These are phyloP conservation scores for Phataginus tetradactyla DNA, from an alignment of 2,797 vertebrate species.

Conservation along the genomic window DNA sequence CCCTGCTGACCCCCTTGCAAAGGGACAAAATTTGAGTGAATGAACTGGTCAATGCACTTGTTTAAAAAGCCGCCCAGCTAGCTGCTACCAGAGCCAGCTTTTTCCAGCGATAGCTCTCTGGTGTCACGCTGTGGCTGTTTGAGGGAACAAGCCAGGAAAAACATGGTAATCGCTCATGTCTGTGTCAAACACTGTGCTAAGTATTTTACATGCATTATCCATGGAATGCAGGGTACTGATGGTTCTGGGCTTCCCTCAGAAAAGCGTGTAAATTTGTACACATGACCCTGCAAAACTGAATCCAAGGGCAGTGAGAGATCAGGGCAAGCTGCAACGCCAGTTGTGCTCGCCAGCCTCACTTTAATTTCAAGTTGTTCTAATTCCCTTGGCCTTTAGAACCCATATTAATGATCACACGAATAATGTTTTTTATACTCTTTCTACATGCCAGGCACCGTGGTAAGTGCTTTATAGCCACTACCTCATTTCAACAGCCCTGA, in stretches of 20 bases:
- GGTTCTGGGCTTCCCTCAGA: neutral
- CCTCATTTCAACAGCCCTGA: neutral
- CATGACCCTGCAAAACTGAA: neutral
- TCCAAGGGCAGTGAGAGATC: neutral
- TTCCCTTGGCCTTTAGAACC: neutral
- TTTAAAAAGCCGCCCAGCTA: neutral
- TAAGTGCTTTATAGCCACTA: neutral
- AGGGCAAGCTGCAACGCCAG: no score
- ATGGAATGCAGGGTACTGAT: neutral
- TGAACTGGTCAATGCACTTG: neutral
- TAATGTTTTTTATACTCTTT: neutral
- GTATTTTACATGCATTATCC: no score
- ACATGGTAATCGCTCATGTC: accelerated
- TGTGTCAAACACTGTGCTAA: no score
- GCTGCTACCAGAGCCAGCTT: neutral
- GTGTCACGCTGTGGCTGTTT: neutral
- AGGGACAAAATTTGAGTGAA: neutral
- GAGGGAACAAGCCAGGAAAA: neutral
- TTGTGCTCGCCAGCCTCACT: neutral
- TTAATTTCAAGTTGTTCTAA: neutral
- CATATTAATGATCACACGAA: neutral
- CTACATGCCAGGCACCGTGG: neutral
- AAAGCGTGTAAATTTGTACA: neutral
- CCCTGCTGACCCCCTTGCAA: neutral
- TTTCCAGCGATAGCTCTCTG: neutral